These are phyloP conservation scores for Amblyopsis hoosieri DNA, from an alignment of 2,797 vertebrate genomes.

Conservation along the genomic window DNA sequence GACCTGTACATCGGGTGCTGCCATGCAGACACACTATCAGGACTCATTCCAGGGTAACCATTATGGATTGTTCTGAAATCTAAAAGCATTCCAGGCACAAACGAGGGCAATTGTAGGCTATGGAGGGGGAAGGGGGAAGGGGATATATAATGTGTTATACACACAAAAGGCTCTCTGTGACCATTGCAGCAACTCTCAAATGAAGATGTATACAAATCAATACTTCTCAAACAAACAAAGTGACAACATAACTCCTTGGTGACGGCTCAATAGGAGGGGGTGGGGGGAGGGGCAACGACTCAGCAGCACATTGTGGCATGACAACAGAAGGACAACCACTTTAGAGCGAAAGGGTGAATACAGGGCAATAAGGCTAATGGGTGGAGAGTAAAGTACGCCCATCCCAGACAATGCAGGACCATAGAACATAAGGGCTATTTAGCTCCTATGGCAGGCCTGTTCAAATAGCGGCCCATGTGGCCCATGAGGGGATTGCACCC, in stretches of 20 bases:
- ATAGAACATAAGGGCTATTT: conserved; percentile 19
- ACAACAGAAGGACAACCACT: neutral
- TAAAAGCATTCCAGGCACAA: conserved; percentile 8
- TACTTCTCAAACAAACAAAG: conserved; percentile 26
- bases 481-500: too few relatives aligned
- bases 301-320: conserved; percentile 4
- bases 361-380: conserved; percentile 34
- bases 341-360: conserved; percentile 3
- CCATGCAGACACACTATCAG: neutral
- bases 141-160: neutral
- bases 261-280: neutral
- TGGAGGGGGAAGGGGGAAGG: too few relatives aligned
- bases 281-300: neutral
- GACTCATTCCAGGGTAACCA: conserved; percentile 8
- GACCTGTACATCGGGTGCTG: conserved; percentile 9
- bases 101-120: conserved; percentile 28
- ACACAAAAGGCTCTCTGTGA: conserved; percentile 1
- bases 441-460: too few relatives aligned
- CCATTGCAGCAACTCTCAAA: conserved; percentile 21
- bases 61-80: conserved; percentile 9
- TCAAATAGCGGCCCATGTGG: too few relatives aligned
- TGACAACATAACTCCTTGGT: conserved; percentile 21
- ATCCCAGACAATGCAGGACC: conserved; percentile 47
- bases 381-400: conserved; percentile 47
- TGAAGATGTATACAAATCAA: conserved; percentile 36